These are phyloP conservation scores for Cartodere bifasciata DNA, from an alignment of 2,888 invertebrate genomes.

Conservation along the genomic window DNA sequence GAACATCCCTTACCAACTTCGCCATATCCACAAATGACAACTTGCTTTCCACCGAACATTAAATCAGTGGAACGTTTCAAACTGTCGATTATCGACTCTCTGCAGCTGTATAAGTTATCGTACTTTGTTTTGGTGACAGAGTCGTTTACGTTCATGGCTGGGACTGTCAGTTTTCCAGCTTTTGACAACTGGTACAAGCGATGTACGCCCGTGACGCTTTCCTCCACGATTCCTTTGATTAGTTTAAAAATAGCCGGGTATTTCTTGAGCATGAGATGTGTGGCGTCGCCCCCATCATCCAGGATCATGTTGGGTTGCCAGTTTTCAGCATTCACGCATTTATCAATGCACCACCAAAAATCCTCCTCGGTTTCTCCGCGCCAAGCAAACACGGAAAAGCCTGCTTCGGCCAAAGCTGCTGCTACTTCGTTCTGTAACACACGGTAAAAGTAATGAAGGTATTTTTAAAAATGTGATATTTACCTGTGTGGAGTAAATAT, in stretches of 20 bases:
- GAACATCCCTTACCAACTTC: conserved; percentile 97
- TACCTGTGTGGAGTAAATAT: conserved; percentile 93
- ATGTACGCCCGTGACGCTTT: conserved; percentile 97
- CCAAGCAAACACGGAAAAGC: conserved; percentile 89
- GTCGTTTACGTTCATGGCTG: conserved; percentile 98
- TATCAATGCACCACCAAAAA: conserved; percentile 99
- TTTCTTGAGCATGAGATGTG: conserved; percentile 91
- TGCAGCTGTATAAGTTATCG: conserved; percentile 92
- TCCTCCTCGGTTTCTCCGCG: conserved; percentile 95
- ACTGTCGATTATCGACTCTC: conserved; percentile 79
- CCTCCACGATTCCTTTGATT: conserved; percentile 94
- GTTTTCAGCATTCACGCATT: conserved; percentile 78
- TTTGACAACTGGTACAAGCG: conserved; percentile 91
- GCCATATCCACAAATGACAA: conserved; percentile 91
- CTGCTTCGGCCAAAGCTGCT: conserved; percentile 85
- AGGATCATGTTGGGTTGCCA: conserved; percentile 98
- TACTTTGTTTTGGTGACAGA: conserved; percentile 97
- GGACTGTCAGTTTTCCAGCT: conserved; percentile 84
- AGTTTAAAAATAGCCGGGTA: conserved; percentile 86
- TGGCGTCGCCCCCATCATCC: conserved; percentile 95
- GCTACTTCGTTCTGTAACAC: conserved; percentile 80
- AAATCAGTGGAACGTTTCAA: conserved; percentile 82
- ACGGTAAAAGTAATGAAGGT: neutral
- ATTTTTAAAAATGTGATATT: conserved; percentile 8
- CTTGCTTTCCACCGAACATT: conserved; percentile 97